Evolutionary conservation across 2,888 invertebrate species (phyloP), one percentile per base, ranked within the genome.

Genomic region (Atrina japonica): DNA sequence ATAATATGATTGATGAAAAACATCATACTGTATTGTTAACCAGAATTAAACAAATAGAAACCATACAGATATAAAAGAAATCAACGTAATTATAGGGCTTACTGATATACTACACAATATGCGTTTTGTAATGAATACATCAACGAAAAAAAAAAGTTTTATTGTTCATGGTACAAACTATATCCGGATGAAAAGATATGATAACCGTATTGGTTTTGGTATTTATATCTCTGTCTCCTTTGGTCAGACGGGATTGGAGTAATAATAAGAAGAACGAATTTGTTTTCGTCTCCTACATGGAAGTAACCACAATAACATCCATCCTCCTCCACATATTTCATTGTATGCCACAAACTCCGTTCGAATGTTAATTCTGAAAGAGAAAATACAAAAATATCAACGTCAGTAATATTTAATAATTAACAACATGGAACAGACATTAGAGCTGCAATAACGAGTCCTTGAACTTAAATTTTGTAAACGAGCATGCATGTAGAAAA

Each of bases 241-340:
- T 43, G 16, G 45, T 61, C 49, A 61, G n/a, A 61, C 61, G 21
- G 61, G 18, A 49, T 35, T 61, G 16, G 43, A 30, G 35, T 47
- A 30, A 30, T 18, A 43, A 29, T 43, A 43, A 35, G 41, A 61
- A 16, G 49, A 49, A 11, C 25, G 61, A 49, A 18, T 40, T 3
- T 40, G 49, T 40, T 58, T 49, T 5, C 71, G 60, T n/a, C 43
- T 59, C 11, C 71, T 45, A 41, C 61, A 66, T 2, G 67, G 66
- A 25, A 67, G 45, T 35, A 72, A 35, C 71, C 71, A 67, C 40
- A 63, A 67, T 27, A 72, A 6, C 29, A 58, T 41, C 23, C 47
- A 40, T 40, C 71, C 71, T 23, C 58, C 35, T 5, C 71, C 71
- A 52, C 71, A 72, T 3, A 67, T 14, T 14, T 72, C 71, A 23